Evolutionary conservation across 2,113 vertebrate species (phyloP).

Genomic region (Nerophis ophidion): DNA sequence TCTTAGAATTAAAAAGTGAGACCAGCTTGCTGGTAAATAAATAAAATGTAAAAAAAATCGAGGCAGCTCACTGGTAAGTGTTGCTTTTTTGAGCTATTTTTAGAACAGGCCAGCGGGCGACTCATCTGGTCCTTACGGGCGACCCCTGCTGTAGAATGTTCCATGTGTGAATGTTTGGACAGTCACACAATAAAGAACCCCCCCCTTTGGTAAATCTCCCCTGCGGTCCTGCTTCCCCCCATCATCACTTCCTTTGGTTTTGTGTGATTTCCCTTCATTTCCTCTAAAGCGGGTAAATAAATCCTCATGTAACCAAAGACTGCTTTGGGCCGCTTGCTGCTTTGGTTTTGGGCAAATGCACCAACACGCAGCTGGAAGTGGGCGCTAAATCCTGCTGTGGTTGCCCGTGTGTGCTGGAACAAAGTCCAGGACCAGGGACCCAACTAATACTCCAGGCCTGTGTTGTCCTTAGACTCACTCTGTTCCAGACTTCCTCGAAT

Average conservation of each 20-base stretch:
- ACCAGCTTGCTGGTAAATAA: too few relatives aligned
- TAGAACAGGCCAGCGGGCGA: too few relatives aligned
- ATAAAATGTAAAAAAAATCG: too few relatives aligned
- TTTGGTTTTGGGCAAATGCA: conserved; percentile 12
- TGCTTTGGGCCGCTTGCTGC: conserved; percentile 3
- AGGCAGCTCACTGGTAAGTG: too few relatives aligned
- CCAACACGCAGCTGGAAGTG: conserved; percentile 21
- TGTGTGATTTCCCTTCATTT: conserved; percentile 43
- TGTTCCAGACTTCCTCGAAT: too few relatives aligned
- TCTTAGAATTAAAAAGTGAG: too few relatives aligned
- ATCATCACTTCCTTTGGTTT: conserved; percentile 48
- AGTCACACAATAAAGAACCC: conserved; percentile 18
- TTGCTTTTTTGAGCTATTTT: too few relatives aligned
- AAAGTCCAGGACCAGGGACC: conserved; percentile 14
- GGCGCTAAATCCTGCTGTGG: conserved; percentile 4
- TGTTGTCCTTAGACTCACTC: not conserved
- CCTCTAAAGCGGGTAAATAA: conserved; percentile 39
- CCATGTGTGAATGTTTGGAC: too few relatives aligned
- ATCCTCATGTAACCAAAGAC: conserved; percentile 11
- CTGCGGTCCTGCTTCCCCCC: conserved; percentile 9
- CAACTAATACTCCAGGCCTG: conserved; percentile 23
- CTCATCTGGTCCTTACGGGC: too few relatives aligned
- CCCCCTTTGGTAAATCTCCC: too few relatives aligned
- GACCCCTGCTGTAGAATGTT: too few relatives aligned
- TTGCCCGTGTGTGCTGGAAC: conserved; percentile 4